phyloP scores from a whole-genome alignment of 2,113 vertebrate genomes.

The Monarcha castaneiventris region DNA sequence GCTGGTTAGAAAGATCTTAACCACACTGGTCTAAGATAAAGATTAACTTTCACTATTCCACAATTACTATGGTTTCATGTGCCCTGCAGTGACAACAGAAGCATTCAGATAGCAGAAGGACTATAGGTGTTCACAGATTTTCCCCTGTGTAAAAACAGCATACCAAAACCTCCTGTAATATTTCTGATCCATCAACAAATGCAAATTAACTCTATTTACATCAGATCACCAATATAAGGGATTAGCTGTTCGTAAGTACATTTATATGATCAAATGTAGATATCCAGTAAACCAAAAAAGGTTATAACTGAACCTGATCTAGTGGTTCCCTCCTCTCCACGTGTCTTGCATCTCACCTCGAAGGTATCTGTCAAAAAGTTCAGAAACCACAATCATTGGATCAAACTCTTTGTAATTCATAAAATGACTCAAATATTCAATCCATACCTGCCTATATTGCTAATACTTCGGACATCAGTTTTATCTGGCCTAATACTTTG shows the following conservation, averaged over 20 bases:
- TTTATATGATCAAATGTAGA: not conserved
- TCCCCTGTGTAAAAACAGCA: not conserved
- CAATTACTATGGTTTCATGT: not conserved
- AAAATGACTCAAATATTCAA: not conserved
- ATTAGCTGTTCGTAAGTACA: not conserved
- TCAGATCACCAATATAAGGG: not conserved
- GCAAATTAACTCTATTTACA: not conserved
- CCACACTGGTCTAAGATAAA: not conserved
- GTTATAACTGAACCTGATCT: not conserved
- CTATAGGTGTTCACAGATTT: not conserved
- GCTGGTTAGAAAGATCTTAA: not conserved
- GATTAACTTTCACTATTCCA: not conserved
- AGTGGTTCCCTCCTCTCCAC: not conserved
- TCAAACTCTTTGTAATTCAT: not conserved
- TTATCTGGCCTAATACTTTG: not conserved
- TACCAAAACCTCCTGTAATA: not conserved
- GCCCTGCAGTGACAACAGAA: not conserved
- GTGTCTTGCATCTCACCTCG: not conserved
- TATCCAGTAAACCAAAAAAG: not conserved
- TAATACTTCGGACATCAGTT: not conserved
- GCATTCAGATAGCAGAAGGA: not conserved
- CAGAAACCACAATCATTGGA: not conserved
- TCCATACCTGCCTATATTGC: not conserved
- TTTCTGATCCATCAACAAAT: not conserved
- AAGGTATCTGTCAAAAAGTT: not conserved